Percentiles rank a stretch among this genome's conserved stretches.
Conservation (phyloP, 2,888 invertebrate genomes). For the Polymixis lichenea region DNA sequence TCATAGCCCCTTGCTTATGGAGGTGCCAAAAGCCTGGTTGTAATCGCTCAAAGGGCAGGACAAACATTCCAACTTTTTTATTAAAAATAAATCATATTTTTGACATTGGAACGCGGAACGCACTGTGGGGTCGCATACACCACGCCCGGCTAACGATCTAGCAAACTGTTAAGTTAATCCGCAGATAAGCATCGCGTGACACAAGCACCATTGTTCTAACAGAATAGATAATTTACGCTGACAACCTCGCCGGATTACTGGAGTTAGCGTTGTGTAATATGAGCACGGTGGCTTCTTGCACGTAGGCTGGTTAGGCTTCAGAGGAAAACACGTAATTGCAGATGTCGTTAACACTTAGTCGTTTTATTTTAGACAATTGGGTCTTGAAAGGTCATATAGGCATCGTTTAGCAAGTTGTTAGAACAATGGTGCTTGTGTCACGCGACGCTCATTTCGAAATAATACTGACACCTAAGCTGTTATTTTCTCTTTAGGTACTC, state of each 20-base stretch:
- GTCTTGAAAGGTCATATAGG: not conserved
- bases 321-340: slow-evolving; percentile 12
- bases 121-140: slow-evolving; percentile 76
- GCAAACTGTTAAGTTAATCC: slow-evolving; percentile 77
- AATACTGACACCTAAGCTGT: not conserved
- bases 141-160: slow-evolving; percentile 60
- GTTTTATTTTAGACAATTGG: not conserved
- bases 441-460: no score
- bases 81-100: slow-evolving; percentile 40
- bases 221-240: slow-evolving; percentile 79
- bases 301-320: slow-evolving; percentile 28
- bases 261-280: slow-evolving; percentile 62
- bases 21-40: not conserved
- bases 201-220: slow-evolving; percentile 75
- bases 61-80: no score
- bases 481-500: not conserved
- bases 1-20: no score
- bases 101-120: slow-evolving; percentile 72
- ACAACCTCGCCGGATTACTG: slow-evolving; percentile 72
- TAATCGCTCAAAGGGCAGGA: not conserved
- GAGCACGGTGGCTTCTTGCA: slow-evolving; percentile 51
- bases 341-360: not conserved
- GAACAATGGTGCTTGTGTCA: no score
- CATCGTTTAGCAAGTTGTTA: no score
- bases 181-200: slow-evolving; percentile 67